Percentiles rank a stretch among this genome's conserved stretches.
These are phyloP conservation scores for Turdus rufiventris DNA, from an alignment of 2,113 vertebrate species.

Conservation along the genomic window DNA sequence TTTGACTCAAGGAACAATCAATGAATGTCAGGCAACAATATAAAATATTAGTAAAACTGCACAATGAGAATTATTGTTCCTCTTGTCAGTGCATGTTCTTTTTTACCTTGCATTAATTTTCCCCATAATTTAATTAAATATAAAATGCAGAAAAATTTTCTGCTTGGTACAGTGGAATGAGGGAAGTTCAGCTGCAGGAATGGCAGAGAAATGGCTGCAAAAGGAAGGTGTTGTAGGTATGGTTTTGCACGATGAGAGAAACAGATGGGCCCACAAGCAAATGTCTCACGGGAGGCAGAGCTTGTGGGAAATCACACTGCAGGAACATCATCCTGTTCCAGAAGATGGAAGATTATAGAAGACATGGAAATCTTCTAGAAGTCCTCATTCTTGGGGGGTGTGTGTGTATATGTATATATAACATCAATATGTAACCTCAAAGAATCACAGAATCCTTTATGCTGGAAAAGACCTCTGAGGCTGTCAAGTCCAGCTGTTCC, in stretches of 20 bases:
- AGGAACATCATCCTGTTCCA: not conserved
- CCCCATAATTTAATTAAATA: not conserved
- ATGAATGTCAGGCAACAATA: not conserved
- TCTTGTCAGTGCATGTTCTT: not conserved
- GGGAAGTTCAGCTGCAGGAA: not conserved
- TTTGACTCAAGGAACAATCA: not conserved
- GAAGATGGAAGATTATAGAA: not conserved
- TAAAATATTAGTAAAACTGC: not conserved
- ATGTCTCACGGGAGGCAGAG: not conserved
- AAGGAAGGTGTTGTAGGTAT: rapidly evolving
- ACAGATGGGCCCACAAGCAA: not conserved
- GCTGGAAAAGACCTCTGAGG: not conserved
- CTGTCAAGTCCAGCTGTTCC: rapidly evolving
- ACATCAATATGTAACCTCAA: not conserved
- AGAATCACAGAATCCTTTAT: too few relatives aligned
- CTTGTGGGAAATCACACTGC: not conserved
- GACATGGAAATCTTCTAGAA: not conserved
- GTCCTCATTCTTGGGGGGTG: not conserved
- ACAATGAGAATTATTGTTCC: not conserved
- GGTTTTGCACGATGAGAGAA: not conserved
- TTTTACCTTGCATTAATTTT: not conserved
- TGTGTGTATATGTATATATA: too few relatives aligned
- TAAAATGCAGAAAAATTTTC: not conserved
- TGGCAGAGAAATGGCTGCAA: not conserved
- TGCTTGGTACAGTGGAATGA: not conserved